Percentiles rank a stretch among this genome's conserved stretches.
Conservation (phyloP, 2,888 invertebrate genomes). For the Epinotia bilunana region DNA sequence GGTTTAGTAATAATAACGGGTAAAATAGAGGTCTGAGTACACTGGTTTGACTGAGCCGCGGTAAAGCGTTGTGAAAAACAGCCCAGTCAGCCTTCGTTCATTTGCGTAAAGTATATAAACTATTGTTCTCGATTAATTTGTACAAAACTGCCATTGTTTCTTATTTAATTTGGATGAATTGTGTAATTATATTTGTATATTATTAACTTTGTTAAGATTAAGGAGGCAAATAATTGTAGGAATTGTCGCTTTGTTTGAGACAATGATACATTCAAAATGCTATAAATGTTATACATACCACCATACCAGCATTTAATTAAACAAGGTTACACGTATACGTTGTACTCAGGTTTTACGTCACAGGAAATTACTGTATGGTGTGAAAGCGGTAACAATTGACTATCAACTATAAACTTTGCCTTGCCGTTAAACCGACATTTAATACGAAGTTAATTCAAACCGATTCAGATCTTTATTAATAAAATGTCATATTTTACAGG, state of each 20-base stretch:
- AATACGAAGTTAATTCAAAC: neutral
- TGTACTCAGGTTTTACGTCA: neutral
- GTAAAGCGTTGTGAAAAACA: neutral
- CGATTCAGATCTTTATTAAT: too few relatives aligned
- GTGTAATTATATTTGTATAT: conserved; percentile 40
- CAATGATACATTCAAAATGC: conserved; percentile 28
- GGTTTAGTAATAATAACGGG: neutral
- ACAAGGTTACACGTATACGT: neutral
- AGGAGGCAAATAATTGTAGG: conserved; percentile 34
- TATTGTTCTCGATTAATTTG: conserved; percentile 31
- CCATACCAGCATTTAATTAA: conserved; percentile 11
- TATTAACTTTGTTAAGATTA: conserved; percentile 37
- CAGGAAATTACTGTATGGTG: neutral
- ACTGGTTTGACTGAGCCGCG: neutral
- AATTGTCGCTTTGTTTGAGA: conserved; percentile 35
- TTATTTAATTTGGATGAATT: conserved; percentile 22
- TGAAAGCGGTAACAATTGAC: conserved; percentile 1
- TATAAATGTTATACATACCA: conserved; percentile 15
- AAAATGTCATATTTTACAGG: too few relatives aligned
- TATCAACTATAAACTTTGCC: neutral
- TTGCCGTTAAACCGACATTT: neutral
- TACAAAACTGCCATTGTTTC: conserved; percentile 31
- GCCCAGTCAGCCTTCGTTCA: neutral
- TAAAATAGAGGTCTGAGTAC: neutral
- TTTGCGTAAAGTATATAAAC: conserved; percentile 29